Percentiles rank a stretch among this genome's conserved stretches.
Conservation (phyloP, 2,888 invertebrate genomes). For the Ethmia dodecea region DNA sequence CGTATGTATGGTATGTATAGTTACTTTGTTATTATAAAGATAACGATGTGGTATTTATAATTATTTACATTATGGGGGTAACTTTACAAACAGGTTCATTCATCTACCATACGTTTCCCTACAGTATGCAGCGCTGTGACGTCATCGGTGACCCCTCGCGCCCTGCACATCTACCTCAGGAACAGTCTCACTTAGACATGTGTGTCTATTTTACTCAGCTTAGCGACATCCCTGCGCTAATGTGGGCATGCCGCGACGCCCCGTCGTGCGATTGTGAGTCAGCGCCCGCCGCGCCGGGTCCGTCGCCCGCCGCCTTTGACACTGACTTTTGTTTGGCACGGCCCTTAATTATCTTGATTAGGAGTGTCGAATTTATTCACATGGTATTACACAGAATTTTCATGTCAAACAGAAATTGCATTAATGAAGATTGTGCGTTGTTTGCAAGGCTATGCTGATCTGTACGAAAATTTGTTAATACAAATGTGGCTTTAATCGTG, state of each 20-base stretch:
- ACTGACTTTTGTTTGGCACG: constrained; percentile 50
- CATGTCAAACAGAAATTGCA: too few species aligned
- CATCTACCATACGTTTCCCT: too few species aligned
- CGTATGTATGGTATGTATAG: too few species aligned
- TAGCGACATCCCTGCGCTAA: constrained; percentile 37
- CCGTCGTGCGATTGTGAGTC: constrained; percentile 47
- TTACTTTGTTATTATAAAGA: too few species aligned
- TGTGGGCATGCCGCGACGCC: constrained; percentile 42
- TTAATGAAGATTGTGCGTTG: too few species aligned
- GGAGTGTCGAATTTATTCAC: constrained; percentile 29
- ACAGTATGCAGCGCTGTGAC: too few species aligned
- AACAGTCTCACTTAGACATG: background rate
- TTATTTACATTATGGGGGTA: too few species aligned
- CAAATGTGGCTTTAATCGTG: too few species aligned
- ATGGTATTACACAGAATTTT: constrained; percentile 1
- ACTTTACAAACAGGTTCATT: too few species aligned
- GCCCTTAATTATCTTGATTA: constrained; percentile 67
- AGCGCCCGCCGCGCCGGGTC: constrained; percentile 37
- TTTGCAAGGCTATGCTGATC: too few species aligned
- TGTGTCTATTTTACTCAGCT: background rate
- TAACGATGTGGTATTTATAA: too few species aligned
- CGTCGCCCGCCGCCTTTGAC: constrained; percentile 23
- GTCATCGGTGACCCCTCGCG: background rate
- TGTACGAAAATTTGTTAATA: too few species aligned
- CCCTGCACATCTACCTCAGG: background rate